These are phyloP conservation scores for Sebastes iracundus DNA, from an alignment of 2,797 vertebrate genomes.

Conservation along the genomic window DNA sequence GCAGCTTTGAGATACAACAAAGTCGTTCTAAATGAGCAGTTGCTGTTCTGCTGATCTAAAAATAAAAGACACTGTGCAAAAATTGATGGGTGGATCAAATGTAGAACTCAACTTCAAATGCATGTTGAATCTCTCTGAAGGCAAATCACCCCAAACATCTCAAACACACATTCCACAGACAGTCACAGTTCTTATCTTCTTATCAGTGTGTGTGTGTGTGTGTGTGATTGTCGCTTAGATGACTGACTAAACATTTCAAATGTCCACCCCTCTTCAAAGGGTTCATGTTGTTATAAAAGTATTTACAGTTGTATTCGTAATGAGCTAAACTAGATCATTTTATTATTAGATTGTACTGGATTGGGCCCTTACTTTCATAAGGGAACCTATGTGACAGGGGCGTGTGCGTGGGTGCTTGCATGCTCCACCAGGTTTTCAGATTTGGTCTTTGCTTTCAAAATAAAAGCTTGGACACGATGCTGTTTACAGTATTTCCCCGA, in stretches of 20 bases:
- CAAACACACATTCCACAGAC: constrained; percentile 2
- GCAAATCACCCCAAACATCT: constrained; percentile 22
- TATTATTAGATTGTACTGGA: neutral
- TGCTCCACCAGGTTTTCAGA: neutral
- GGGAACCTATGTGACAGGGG: neutral
- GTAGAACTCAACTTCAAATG: constrained; percentile 27
- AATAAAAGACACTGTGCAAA: neutral
- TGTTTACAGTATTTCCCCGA: too few species aligned
- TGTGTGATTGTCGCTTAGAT: neutral
- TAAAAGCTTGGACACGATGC: constrained; percentile 5
- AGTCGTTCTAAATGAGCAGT: constrained; percentile 8
- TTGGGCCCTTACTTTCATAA: neutral
- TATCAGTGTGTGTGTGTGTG: neutral
- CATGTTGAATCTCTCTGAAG: neutral
- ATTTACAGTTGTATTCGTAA: too few species aligned
- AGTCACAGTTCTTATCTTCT: neutral
- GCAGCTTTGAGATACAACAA: constrained; percentile 5
- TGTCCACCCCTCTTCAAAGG: neutral
- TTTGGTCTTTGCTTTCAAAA: constrained; percentile 7
- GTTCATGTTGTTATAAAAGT: neutral
- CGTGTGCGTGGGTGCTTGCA: neutral
- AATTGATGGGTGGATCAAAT: constrained; percentile 51
- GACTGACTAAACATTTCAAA: neutral
- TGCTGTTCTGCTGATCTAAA: constrained; percentile 10
- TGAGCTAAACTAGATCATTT: neutral